Percentiles rank a stretch among this genome's conserved stretches.
Conservation (phyloP, 1,140 invertebrate genomes). For the Sycophaga agraensis region DNA sequence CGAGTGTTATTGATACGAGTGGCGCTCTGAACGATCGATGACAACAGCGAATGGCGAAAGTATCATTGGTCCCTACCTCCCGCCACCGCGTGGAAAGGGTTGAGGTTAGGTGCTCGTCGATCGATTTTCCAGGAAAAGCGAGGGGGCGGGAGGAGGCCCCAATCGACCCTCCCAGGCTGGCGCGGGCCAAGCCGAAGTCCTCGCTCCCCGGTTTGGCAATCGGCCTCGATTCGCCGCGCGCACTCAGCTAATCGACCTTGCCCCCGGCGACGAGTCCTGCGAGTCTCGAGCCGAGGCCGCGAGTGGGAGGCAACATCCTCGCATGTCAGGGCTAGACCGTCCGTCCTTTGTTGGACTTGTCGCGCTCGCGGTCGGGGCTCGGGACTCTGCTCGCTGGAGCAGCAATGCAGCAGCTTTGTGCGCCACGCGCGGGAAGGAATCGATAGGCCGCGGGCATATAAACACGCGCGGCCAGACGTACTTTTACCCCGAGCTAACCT, state of each 20-base stretch:
- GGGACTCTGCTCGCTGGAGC: too few species aligned
- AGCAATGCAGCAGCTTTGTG: too few species aligned
- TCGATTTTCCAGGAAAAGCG: not conserved
- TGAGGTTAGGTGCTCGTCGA: conserved; percentile 8
- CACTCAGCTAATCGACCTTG: conserved; percentile 2
- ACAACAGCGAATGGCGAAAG: too few species aligned
- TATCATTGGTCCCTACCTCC: not conserved
- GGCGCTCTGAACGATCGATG: too few species aligned
- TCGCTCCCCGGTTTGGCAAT: too few species aligned
- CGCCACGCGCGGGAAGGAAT: not conserved
- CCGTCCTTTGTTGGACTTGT: not conserved
- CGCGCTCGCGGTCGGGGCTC: too few species aligned
- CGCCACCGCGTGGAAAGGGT: not conserved
- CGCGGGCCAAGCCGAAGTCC: too few species aligned
- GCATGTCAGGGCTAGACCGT: too few species aligned
- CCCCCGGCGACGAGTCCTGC: not conserved
- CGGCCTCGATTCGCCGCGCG: too few species aligned
- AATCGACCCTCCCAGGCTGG: not conserved
- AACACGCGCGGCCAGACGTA: not conserved
- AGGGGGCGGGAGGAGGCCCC: not conserved
- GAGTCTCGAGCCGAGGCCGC: too few species aligned
- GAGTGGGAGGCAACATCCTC: too few species aligned
- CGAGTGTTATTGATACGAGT: too few species aligned
- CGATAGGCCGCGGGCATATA: not conserved
- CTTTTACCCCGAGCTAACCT: conserved; percentile 1